Evolutionary conservation across 1,140 invertebrate species (phyloP).

Genomic region (Eumeta japonica): DNA sequence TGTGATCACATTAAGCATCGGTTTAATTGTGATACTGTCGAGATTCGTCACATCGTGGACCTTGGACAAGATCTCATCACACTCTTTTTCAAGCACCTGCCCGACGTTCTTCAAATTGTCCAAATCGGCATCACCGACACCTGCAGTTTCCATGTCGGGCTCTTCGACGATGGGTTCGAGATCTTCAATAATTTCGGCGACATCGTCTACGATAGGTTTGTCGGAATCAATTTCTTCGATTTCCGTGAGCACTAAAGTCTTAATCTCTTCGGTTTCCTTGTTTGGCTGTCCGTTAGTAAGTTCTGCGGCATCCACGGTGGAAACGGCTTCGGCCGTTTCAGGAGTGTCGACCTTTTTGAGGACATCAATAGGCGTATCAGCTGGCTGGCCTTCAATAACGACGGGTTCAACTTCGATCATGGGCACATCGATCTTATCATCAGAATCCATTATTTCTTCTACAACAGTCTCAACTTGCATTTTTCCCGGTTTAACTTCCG

Average conservation of each 20-base stretch:
- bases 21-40: constrained; percentile 39
- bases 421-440: constrained; percentile 15
- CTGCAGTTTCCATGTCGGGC: no score
- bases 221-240: constrained; percentile 35
- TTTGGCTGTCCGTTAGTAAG: constrained; percentile 7
- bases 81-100: constrained; percentile 45
- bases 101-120: constrained; percentile 42
- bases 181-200: constrained; percentile 32
- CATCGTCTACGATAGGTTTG: constrained; percentile 22
- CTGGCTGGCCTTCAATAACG: constrained; percentile 6
- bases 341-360: constrained; percentile 27
- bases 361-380: no score
- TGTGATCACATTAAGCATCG: constrained; percentile 33
- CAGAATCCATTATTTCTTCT: constrained; percentile 27
- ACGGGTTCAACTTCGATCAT: constrained; percentile 17
- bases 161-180: constrained; percentile 40
- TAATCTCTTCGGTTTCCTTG: constrained; percentile 25
- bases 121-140: constrained; percentile 27
- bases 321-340: no score
- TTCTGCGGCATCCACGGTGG: constrained; percentile 9
- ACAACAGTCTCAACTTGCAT: constrained; percentile 12
- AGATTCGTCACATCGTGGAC: constrained; percentile 46
- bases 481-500: no score
- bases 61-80: constrained; percentile 46
- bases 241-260: constrained; percentile 30